Evolutionary conservation across 2,888 invertebrate species (phyloP), one percentile per base, ranked within the genome.

Genomic region (Noctua pronuba): DNA sequence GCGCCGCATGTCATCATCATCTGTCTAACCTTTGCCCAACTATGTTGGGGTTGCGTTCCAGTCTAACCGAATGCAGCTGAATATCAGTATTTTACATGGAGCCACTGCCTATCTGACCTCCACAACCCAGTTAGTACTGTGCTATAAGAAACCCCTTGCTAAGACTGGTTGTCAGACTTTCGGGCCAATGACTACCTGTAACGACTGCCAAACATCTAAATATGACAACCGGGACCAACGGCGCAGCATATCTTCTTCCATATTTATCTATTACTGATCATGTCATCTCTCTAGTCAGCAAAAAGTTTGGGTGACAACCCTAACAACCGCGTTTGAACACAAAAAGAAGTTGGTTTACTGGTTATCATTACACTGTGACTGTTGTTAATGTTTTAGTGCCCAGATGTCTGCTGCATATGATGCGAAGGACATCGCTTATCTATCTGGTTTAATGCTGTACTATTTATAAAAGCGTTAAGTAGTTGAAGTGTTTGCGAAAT

Each of bases 351-450:
- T 65, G 8, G n/a, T 65, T 65, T 65, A 65, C 65, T 65, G 65
- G 16, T 65, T 65, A n/a, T n/a, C n/a, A 7, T 41, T 41, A 41
- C 16, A 41, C 65, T 65, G 65, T 68, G 72, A 70, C 52, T 55
- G 68, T 21, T 62, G 31, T 21, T 64, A 8, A 65, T 78, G 80
- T 76, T 84, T 85, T 85, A 78, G 66, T 74, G 72, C 62, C 78
- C 87, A 88, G 69, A 82, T 86, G 85, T 81, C 76, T 77, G 55
- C 8, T 46, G 62, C 86, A 66, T 64, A 46, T 64, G 75, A 49
- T 44, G 72, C 44, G 82, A 85, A 83, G 83, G 85, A 81, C 85
- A 71, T 71, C 1, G 18, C 73, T 73, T 83, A 85, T 85, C 82
- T 82, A 85, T 85, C 28, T 85, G 55, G 81, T 60, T 80, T 71